phyloP scores from a whole-genome alignment of 2,888 invertebrate species.

The Oscheius sp. region DNA sequence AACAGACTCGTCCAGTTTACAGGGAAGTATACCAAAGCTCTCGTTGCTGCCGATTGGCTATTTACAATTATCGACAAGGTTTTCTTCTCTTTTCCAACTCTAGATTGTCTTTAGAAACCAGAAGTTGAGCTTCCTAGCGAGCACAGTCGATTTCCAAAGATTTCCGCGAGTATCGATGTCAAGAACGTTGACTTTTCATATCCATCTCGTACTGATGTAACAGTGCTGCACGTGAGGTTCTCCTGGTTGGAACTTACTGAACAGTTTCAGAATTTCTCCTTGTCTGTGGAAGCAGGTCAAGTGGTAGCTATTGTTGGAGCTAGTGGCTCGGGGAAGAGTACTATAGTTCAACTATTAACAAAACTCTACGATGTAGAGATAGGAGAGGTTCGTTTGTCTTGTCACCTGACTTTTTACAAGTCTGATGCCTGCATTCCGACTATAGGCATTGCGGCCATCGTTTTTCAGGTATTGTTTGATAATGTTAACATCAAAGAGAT shows the following conservation, averaged over 20 bases:
- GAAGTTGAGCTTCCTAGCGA: slow-evolving; percentile 55
- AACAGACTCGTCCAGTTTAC: slow-evolving; percentile 68
- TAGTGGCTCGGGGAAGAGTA: slow-evolving; percentile 67
- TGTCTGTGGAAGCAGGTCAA: slow-evolving; percentile 61
- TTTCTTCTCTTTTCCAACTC: not conserved
- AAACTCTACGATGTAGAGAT: slow-evolving; percentile 63
- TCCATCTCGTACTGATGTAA: slow-evolving; percentile 75
- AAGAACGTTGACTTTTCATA: slow-evolving; percentile 75
- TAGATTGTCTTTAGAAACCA: slow-evolving; percentile 47
- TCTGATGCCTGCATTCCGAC: too few relatives aligned
- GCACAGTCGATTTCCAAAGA: slow-evolving; percentile 25
- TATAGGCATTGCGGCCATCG: not conserved
- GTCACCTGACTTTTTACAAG: too few relatives aligned
- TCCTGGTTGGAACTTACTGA: not conserved
- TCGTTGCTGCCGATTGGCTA: slow-evolving; percentile 81
- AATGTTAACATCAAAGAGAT: slow-evolving; percentile 74
- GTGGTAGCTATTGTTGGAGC: slow-evolving; percentile 69
- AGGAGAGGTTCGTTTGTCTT: slow-evolving; percentile 45
- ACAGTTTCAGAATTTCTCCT: slow-evolving; percentile 42
- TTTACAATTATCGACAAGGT: slow-evolving; percentile 76
- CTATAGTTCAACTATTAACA: slow-evolving; percentile 61
- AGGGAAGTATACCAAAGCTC: slow-evolving; percentile 79
- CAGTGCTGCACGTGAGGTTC: slow-evolving; percentile 59
- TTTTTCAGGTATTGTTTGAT: slow-evolving; percentile 69
- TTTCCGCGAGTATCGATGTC: slow-evolving; percentile 75